Conservation (phyloP, 2,113 vertebrate genomes). For the Melozone crissalis region DNA sequence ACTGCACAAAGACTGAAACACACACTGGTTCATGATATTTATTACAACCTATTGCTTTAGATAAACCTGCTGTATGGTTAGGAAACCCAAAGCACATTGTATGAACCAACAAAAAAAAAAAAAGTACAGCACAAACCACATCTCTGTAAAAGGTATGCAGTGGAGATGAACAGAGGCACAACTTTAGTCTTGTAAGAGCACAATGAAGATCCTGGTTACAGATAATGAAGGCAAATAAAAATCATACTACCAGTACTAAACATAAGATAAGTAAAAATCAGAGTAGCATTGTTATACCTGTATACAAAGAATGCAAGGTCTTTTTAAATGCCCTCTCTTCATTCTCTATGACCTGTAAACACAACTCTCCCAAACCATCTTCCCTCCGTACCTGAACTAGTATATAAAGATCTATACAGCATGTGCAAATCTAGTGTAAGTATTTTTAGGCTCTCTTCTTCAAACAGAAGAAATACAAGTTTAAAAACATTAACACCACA, state of each 20-base stretch:
- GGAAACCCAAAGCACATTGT: not conserved
- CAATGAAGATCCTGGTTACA: not conserved
- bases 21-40: slow-evolving; percentile 33
- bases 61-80: slow-evolving; percentile 19
- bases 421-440: slow-evolving; percentile 48
- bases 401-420: slow-evolving; percentile 49
- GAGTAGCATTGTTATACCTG: not conserved
- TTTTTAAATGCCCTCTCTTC: slow-evolving; percentile 16
- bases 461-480: slow-evolving; percentile 61
- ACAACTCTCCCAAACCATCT: slow-evolving; percentile 20
- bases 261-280: not conserved
- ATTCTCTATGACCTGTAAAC: slow-evolving; percentile 31
- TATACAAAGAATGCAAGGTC: slow-evolving; percentile 19
- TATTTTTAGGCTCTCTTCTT: slow-evolving; percentile 54
- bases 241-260: not conserved
- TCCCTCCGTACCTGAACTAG: slow-evolving; percentile 8
- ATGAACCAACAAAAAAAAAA: not conserved
- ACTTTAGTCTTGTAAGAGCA: slow-evolving; percentile 1
- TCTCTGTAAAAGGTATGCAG: not conserved
- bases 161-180: slow-evolving; percentile 15
- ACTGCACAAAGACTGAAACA: slow-evolving; percentile 22
- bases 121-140: not conserved
- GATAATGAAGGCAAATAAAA: not conserved
- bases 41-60: slow-evolving; percentile 67
- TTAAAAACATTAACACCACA: slow-evolving; percentile 37